Base-by-base conservation (phyloP, 64 coral and sea anemone genomes). In the Montipora capricornis region DNA sequence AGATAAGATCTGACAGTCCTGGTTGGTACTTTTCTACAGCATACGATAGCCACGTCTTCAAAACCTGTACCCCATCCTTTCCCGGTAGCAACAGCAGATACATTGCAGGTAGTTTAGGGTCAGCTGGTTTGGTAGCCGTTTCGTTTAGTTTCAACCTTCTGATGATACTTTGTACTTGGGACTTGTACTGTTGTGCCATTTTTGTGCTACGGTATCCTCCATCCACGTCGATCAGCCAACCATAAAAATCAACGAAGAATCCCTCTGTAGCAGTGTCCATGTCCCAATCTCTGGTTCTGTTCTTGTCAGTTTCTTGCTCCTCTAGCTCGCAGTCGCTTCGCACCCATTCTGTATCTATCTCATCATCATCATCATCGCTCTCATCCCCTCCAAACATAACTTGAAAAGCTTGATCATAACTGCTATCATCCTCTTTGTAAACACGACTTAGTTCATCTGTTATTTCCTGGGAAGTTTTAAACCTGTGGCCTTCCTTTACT, bases 1-100 rank as follows among this genome's bases (percentile, higher is more conserved):
- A 90, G 48, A 55, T 91, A 91, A 3, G 78, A 82, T 70, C 89
- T 70, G 0, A 82, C 78, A 82, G 89, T 91, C 79, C 89, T 29
- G 89, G 89, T 13, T 82, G 89, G 66, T 91, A 91, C 79, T 91
- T 74, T 0, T 81, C 46, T 0, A 74, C 60, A 7, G 13, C 68
- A 8, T 91, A 70, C 1, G 78, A 75, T 8, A 91, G 68, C 89
- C 89, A 91, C 4, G 48, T 17, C 20, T 24, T 79, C 16, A 81
- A 47, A 68, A 91, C 26, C 2, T 66, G 53, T 16, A 82, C 89
- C 75, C 89, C 89, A 67, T 11, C 16, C 59, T 12, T 83, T 6
- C 80, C 80, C 15, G 24, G 15, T 6, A 67, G 13, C 19, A 67
- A 17, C 55, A 66, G 80, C 80, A 67, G 4, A 58, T 67, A 17